phyloP scores from a whole-genome alignment of 2,888 invertebrate genomes.

The Andrena minutula region DNA sequence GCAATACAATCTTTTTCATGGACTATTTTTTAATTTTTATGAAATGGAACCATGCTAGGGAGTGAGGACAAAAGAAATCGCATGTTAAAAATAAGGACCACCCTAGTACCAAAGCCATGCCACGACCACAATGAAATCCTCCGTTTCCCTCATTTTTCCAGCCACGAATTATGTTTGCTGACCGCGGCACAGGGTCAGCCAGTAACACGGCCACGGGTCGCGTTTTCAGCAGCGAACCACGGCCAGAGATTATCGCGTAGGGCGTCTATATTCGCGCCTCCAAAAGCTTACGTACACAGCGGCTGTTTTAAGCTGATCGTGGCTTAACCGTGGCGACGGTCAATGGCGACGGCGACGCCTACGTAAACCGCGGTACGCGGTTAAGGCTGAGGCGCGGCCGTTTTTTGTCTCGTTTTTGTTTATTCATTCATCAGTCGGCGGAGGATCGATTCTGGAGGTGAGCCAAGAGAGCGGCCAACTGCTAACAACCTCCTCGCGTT shows the following conservation, averaged over 20 bases:
- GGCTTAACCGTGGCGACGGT: slow-evolving; percentile 65
- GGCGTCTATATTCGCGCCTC: slow-evolving; percentile 47
- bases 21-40: no score
- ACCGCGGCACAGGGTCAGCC: slow-evolving; percentile 6
- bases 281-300: slow-evolving; percentile 37
- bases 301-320: slow-evolving; percentile 71
- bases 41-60: no score
- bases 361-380: slow-evolving; percentile 59
- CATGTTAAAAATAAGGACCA: no score
- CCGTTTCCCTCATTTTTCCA: slow-evolving; percentile 30
- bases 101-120: not conserved
- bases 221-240: slow-evolving; percentile 16
- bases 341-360: slow-evolving; percentile 50
- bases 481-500: slow-evolving; percentile 51
- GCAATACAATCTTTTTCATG: no score
- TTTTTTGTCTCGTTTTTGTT: slow-evolving; percentile 45
- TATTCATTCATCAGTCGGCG: slow-evolving; percentile 67
- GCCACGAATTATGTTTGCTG: slow-evolving; percentile 31
- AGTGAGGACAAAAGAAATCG: no score
- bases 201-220: slow-evolving; percentile 6
- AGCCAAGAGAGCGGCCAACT: slow-evolving; percentile 61
- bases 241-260: slow-evolving; percentile 50
- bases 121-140: slow-evolving; percentile 6
- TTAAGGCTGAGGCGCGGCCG: slow-evolving; percentile 43
- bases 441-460: slow-evolving; percentile 72